Evolutionary conservation across 2,113 vertebrate species (phyloP).

Genomic region (Sprattus sprattus): DNA sequence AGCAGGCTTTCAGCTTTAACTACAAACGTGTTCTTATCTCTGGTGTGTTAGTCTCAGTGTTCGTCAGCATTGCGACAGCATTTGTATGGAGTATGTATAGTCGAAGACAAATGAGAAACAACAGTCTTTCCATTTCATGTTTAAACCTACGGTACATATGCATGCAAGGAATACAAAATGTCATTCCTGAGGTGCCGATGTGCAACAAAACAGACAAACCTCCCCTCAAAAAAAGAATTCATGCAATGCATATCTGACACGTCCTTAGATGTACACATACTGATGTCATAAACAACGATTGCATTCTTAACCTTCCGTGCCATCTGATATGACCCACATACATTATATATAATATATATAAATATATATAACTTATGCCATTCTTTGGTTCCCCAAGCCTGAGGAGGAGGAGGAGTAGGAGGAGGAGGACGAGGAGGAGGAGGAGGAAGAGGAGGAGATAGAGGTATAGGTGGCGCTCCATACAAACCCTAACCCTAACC

Average conservation of each 20-base stretch:
- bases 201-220: neutral
- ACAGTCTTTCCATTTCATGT: neutral
- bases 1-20: too few species aligned
- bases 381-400: neutral
- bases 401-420: neutral
- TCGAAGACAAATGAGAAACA: neutral
- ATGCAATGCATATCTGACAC: constrained; percentile 62
- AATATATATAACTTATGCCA: neutral
- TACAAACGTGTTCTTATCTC: too few species aligned
- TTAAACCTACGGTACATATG: neutral
- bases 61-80: too few species aligned
- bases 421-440: neutral
- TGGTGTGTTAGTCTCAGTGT: too few species aligned
- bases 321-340: neutral
- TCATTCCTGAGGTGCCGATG: neutral
- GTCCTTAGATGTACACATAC: neutral
- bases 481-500: too few species aligned
- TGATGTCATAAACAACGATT: neutral
- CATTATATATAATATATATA: neutral
- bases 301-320: neutral
- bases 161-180: neutral
- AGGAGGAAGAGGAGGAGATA: constrained; percentile 26
- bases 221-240: constrained; percentile 41
- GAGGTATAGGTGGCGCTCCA: constrained; percentile 48
- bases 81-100: neutral